Evolutionary conservation across 2,888 invertebrate species (phyloP).

Genomic region (Lasioglossum villosulum): DNA sequence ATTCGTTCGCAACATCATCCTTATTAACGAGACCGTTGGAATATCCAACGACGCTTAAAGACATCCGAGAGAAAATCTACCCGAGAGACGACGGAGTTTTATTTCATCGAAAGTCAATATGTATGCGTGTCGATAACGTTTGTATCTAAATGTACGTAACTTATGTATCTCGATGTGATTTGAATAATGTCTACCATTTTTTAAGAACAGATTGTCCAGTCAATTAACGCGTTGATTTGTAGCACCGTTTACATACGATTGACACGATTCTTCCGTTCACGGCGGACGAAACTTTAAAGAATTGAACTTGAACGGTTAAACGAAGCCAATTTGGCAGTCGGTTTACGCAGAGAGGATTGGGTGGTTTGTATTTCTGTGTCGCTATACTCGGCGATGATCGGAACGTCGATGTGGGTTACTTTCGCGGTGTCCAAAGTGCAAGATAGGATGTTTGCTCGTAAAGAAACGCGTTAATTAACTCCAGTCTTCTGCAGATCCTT

Average conservation of each 20-base stretch:
- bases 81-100: neutral
- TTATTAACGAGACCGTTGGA: slow-evolving; percentile 10
- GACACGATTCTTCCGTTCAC: neutral
- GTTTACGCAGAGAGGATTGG: neutral
- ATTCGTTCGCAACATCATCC: neutral
- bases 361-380: neutral
- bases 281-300: neutral
- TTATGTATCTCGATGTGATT: neutral
- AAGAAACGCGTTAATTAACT: slow-evolving; percentile 42
- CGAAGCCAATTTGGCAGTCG: neutral
- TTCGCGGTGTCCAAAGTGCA: slow-evolving; percentile 33
- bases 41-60: neutral
- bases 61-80: neutral
- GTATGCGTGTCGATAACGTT: no score
- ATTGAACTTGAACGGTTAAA: neutral
- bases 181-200: neutral
- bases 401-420: slow-evolving; percentile 28
- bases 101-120: neutral
- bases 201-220: neutral
- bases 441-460: slow-evolving; percentile 26
- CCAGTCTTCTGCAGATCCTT: slow-evolving; percentile 13
- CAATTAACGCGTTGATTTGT: neutral
- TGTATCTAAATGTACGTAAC: no score
- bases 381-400: neutral
- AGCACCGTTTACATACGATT: neutral